Evolutionary conservation across 2,113 vertebrate genomes (phyloP), one percentile per base, ranked within the genome.

Genomic region (Strigops habroptila): DNA sequence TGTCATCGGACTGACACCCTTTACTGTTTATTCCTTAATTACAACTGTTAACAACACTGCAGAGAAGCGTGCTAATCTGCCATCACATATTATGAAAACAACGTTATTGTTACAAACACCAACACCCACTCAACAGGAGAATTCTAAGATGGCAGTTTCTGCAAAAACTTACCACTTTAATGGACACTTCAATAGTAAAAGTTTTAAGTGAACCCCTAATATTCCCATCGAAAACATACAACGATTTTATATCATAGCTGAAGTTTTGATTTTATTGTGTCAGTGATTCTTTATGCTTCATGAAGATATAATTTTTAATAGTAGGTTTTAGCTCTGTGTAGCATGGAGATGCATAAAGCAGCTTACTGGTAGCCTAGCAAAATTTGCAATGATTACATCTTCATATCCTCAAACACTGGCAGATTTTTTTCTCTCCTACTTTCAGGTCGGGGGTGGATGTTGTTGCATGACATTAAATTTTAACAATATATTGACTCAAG

Each of bases 1-100:
- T 98, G 98, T 98, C 98, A 98, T 98, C 97, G 97, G 98, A 98
- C 98, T 98, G 98, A 98, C 98, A 98, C 97, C 97, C 96, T 98
- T 97, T 97, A 97, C 97, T 98, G 97, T 98, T 98, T 98, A 98
- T 97, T 98, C 96, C 97, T 98, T 98, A 98, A 98, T 98, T 98
- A 97, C 97, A 98, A 98, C 97, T 98, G 98, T 98, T 98, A 98
- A 96, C 98, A 98, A 97, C 98, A 98, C 98, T 98, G 97, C 73
- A 97, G 97, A 98, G 97, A 98, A 97, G 97, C 79, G 96, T 97
- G 98, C 97, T 98, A 97, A 98, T 97, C 97, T 98, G 98, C 98
- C 98, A 98, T 98, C 95, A 96, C 96, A 95, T 98, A 98, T 97
- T 98, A 98, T 98, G 98, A 98, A 98, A 98, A 98, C 98, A 98